Conservation (phyloP, 2,888 invertebrate species). For the Nebria brevicollis region DNA sequence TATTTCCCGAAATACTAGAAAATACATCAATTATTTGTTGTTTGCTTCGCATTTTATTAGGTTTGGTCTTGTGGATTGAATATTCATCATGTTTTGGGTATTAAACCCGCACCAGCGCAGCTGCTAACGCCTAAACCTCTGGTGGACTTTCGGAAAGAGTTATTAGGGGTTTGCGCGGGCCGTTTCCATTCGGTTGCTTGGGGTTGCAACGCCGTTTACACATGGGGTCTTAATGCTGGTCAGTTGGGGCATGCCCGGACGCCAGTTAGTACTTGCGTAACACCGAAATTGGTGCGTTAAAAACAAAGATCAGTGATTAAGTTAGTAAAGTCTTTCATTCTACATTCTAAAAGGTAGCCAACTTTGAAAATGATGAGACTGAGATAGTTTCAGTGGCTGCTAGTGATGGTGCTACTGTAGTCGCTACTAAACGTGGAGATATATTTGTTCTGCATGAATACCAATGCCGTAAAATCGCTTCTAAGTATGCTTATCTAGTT, state of each 20-base stretch:
- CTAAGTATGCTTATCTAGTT: conserved; percentile 62
- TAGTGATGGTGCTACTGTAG: conserved; percentile 75
- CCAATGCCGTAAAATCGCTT: conserved; percentile 75
- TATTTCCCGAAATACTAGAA: conserved; percentile 50
- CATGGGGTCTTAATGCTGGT: conserved; percentile 86
- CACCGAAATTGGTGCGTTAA: conserved; percentile 64
- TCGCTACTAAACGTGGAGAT: conserved; percentile 73
- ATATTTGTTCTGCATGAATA: conserved; percentile 77
- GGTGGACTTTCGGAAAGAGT: conserved; percentile 60
- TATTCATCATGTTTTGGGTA: conserved; percentile 72
- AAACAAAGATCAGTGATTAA: no score
- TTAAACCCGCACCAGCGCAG: conserved; percentile 65
- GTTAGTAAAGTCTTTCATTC: no score
- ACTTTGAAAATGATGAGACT: conserved; percentile 51
- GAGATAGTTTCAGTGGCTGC: conserved; percentile 66
- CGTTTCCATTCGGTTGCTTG: conserved; percentile 78
- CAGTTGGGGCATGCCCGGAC: conserved; percentile 75
- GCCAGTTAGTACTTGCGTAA: conserved; percentile 59
- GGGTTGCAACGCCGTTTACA: conserved; percentile 71
- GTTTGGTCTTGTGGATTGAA: conserved; percentile 74
- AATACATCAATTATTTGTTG: no score
- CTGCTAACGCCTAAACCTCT: conserved; percentile 62
- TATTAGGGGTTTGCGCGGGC: conserved; percentile 72
- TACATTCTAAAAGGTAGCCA: conserved; percentile 59
- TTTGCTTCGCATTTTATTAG: conserved; percentile 56